These are phyloP conservation scores for Palloptera scutellata DNA, from an alignment of 2,888 invertebrate species.

Conservation along the genomic window DNA sequence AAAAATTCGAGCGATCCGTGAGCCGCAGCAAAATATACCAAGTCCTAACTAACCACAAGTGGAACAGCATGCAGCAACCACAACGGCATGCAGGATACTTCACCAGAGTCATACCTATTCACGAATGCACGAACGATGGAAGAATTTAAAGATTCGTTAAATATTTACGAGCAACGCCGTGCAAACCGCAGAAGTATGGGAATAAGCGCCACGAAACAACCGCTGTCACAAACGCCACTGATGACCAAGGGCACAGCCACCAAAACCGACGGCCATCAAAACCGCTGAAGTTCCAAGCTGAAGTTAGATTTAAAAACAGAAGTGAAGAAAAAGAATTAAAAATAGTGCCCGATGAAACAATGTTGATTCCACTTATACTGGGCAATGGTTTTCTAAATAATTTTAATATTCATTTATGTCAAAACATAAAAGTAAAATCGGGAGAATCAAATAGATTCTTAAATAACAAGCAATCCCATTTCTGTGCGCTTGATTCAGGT, in stretches of 20 bases:
- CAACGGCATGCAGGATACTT: constrained; percentile 30
- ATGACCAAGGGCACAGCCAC: constrained; percentile 11
- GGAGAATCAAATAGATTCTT: too few relatives aligned
- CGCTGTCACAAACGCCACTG: constrained; percentile 14
- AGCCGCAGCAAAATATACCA: too few relatives aligned
- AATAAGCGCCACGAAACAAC: too few relatives aligned
- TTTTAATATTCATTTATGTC: constrained; percentile 22
- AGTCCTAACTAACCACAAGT: too few relatives aligned
- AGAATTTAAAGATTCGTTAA: constrained; percentile 29
- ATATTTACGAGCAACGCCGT: constrained; percentile 30
- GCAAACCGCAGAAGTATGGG: constrained; percentile 11
- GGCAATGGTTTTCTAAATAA: constrained; percentile 27
- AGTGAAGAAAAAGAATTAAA: constrained; percentile 11
- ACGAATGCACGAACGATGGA: constrained; percentile 32
- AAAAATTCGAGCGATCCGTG: too few relatives aligned
- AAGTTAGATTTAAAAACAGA: constrained; percentile 27
- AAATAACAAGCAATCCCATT: too few relatives aligned
- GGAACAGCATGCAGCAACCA: too few relatives aligned
- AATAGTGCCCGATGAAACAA: constrained; percentile 27
- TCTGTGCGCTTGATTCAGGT: too few relatives aligned
- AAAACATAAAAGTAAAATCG: constrained; percentile 33
- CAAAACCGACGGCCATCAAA: constrained; percentile 14
- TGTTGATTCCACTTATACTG: constrained; percentile 26
- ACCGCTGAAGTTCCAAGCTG: constrained; percentile 22
- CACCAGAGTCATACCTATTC: constrained; percentile 26